Evolutionary conservation across 1,140 invertebrate genomes (phyloP).

Genomic region (Mamestra configurata): DNA sequence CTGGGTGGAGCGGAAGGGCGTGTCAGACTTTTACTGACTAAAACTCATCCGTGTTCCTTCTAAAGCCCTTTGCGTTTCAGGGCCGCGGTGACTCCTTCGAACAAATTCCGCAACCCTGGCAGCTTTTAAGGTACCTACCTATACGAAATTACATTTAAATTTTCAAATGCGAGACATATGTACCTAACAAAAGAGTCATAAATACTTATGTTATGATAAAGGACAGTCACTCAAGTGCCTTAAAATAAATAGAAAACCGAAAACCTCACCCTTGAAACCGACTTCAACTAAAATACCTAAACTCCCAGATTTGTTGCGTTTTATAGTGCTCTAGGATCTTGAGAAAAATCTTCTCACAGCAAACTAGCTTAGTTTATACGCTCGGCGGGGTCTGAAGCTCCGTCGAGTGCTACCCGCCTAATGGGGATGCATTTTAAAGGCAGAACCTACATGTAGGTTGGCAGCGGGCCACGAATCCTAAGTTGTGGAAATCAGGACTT

Average conservation of each 20-base stretch:
- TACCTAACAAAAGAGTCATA: no score
- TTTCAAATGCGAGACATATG: no score
- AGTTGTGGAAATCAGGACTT: conserved; percentile 53
- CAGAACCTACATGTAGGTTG: conserved; percentile 34
- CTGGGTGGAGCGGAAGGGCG: no score
- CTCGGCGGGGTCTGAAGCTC: conserved; percentile 51
- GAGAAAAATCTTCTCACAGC: conserved; percentile 40
- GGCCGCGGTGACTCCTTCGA: no score
- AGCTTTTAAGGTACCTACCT: no score
- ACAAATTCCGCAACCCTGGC: no score
- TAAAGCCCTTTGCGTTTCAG: no score
- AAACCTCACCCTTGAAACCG: background rate
- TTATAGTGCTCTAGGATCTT: conserved; percentile 3
- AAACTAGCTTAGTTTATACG: conserved; percentile 58
- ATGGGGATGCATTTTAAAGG: conserved; percentile 70
- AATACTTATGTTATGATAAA: no score
- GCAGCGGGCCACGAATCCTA: conserved; percentile 50
- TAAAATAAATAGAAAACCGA: background rate
- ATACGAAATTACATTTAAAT: no score
- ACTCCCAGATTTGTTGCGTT: conserved; percentile 27
- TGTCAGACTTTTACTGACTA: no score
- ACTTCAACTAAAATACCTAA: background rate
- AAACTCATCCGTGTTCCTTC: no score
- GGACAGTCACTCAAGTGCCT: no score
- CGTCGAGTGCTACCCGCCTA: conserved; percentile 57